Conservation (phyloP, 2,113 vertebrate species). For the Gavia stellata region DNA sequence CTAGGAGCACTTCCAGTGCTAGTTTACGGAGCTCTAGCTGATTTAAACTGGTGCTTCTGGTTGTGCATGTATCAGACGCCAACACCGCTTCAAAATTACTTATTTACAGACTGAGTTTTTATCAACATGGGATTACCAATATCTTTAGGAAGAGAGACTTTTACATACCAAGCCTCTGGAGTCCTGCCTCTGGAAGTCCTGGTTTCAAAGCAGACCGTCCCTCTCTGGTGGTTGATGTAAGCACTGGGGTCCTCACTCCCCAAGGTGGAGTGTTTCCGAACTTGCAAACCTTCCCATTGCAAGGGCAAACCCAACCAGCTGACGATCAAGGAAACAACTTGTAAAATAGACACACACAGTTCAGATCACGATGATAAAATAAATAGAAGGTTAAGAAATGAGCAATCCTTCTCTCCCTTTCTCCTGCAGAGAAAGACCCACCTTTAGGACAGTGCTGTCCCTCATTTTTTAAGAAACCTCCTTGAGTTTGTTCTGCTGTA, state of each 20-base stretch:
- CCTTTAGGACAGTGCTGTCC: not conserved
- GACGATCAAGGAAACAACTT: not conserved
- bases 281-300: not conserved
- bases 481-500: not conserved
- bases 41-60: not conserved
- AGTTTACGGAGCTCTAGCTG: not conserved
- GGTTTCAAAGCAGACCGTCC: not conserved
- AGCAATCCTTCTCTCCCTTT: not conserved
- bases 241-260: not conserved
- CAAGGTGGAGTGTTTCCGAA: not conserved
- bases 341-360: not conserved
- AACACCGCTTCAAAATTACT: not conserved
- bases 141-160: not conserved
- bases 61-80: not conserved
- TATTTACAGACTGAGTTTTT: not conserved
- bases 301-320: not conserved
- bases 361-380: not conserved
- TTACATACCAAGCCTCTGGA: not conserved
- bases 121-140: not conserved
- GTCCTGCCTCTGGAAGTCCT: not conserved
- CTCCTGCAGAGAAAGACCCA: not conserved
- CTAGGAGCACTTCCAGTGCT: not conserved
- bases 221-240: not conserved
- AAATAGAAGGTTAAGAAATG: not conserved
- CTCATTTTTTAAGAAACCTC: not conserved